phyloP scores from a whole-genome alignment of 2,113 vertebrate genomes.

The Campylomormyrus tamandua region DNA sequence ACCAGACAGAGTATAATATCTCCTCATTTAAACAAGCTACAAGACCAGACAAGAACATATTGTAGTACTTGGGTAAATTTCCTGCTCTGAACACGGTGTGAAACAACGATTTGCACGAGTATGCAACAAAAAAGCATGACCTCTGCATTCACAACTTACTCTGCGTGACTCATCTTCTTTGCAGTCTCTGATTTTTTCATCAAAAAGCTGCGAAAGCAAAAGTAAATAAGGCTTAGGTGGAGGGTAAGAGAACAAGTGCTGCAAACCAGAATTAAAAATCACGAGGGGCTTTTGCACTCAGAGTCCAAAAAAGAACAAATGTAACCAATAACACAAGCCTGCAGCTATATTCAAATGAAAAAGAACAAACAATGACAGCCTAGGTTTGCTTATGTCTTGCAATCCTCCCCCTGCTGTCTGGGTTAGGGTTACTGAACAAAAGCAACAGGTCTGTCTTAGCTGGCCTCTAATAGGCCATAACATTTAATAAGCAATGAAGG shows the following conservation, averaged over 20 bases:
- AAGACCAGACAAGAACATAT: not conserved
- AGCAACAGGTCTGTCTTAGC: not conserved
- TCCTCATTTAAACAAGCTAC: not conserved
- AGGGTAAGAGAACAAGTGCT: not conserved
- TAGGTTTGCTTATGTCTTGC: not conserved
- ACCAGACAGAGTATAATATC: not conserved
- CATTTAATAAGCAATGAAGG: slow-evolving; percentile 1
- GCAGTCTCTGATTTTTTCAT: slow-evolving; percentile 97
- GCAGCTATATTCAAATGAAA: not conserved
- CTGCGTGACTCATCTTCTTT: slow-evolving; percentile 97
- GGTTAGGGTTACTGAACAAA: not conserved
- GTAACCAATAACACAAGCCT: not conserved
- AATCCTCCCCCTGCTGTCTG: not conserved
- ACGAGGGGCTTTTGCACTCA: not conserved
- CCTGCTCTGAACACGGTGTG: not conserved
- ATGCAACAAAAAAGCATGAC: not conserved
- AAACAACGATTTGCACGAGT: not conserved
- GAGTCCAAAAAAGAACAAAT: not conserved
- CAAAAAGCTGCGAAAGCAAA: slow-evolving; percentile 74
- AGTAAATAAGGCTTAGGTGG: slow-evolving; percentile 11
- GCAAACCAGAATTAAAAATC: not conserved
- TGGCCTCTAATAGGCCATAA: not conserved
- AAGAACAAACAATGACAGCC: not conserved
- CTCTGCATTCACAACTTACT: slow-evolving; percentile 63
- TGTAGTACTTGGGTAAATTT: not conserved